Base-by-base conservation (phyloP, 2,113 vertebrate species). In the Trachemys scripta region DNA sequence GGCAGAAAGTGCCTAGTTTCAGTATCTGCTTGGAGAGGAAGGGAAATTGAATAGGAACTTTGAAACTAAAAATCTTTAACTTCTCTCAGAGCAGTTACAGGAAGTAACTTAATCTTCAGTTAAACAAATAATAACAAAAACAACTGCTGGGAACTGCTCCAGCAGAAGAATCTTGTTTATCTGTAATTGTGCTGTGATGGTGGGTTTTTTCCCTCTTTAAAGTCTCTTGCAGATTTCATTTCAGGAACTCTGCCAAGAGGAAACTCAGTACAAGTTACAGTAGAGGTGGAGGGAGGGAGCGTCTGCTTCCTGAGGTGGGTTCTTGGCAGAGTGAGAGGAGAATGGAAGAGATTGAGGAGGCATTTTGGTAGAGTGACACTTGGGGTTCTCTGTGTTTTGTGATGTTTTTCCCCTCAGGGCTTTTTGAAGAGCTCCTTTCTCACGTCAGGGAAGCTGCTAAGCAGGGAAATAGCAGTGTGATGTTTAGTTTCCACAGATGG, bases 1-100 rank as follows among this genome's bases (percentile, higher is more conserved):
- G 92, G 95, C 57, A 97, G 96, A 98, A 75, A 56, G 49, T 97
- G 96, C 97, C 97, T 98, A 97, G 96, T 97, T 97, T 98, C 97
- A 97, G 95, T 97, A 94, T 97, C 97, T 96, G 96, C 95, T 97
- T 97, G 27, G 47, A 96, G 95, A 87, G 96, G 95, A 95, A 90
- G 78, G 85, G 92, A 86, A 89, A 94, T 91, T 95, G 82, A 94
- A 95, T 96, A 95, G 90, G 90, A 88, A 93, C 95, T 90, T 82
- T 16, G 75, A 25, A 92, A 97, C 95, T 95, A 97, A 97, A 97
- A 97, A 45, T 47, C 35, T 69, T 59, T 59, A 49, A 31, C 27
- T 31, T 16, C 14, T 76, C 9, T 16, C 4, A 5, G 24, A 50
- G 76, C 29, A 31, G 47, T 17, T 79, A 9, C 45, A 79, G 25